These are phyloP conservation scores for Emydocephalus ijimae DNA, from an alignment of 2,113 vertebrate genomes.

Conservation along the genomic window DNA sequence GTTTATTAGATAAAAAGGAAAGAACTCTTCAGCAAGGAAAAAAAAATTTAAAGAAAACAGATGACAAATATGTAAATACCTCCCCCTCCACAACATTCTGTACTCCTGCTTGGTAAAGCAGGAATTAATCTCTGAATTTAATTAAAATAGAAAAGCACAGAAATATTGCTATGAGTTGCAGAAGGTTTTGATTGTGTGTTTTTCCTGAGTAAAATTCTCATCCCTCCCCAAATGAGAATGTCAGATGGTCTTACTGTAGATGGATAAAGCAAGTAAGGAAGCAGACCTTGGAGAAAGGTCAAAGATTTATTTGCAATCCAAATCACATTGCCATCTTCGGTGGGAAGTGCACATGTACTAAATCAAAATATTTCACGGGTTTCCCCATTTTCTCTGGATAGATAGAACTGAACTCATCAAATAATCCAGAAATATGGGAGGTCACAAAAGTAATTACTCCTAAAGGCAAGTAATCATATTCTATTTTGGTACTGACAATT, in stretches of 20 bases:
- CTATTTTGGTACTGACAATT: too few relatives aligned
- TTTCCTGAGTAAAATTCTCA: background rate
- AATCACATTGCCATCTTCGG: background rate
- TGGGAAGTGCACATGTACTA: background rate
- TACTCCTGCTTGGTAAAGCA: background rate
- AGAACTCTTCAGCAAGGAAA: background rate
- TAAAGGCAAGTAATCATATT: background rate
- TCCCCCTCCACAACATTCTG: background rate
- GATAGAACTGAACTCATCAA: background rate
- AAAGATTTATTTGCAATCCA: background rate
- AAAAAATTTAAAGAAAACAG: background rate
- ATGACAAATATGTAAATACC: background rate
- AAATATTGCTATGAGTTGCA: background rate
- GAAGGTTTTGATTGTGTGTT: background rate
- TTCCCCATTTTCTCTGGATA: background rate
- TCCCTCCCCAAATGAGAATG: background rate
- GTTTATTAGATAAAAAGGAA: background rate
- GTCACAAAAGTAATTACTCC: background rate
- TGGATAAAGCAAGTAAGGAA: background rate
- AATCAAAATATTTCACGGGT: background rate
- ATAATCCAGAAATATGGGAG: background rate
- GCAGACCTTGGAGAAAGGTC: background rate
- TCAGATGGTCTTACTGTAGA: background rate
- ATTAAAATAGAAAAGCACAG: background rate
- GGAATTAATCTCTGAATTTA: background rate